Evolutionary conservation across 2,888 invertebrate species (phyloP).

Genomic region (Leucophenga maculata): DNA sequence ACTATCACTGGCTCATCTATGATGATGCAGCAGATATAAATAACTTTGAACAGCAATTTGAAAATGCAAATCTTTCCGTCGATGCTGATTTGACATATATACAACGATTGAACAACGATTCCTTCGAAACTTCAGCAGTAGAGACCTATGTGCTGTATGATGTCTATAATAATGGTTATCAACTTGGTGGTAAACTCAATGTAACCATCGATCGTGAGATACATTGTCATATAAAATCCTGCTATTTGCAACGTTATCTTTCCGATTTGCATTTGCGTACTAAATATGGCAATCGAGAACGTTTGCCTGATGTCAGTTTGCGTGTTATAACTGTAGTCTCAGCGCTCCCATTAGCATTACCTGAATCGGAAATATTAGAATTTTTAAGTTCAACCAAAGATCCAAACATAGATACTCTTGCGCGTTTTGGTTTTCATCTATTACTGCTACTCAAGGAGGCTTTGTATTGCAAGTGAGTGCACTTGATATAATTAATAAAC

Average conservation of each 20-base stretch:
- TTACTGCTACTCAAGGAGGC: constrained; percentile 53
- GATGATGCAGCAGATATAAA: constrained; percentile 37
- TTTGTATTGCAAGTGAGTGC: constrained; percentile 61
- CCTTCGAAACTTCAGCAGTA: neutral
- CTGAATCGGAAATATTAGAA: constrained; percentile 45
- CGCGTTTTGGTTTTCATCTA: constrained; percentile 61
- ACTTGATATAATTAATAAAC: too few species aligned
- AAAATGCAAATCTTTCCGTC: constrained; percentile 57
- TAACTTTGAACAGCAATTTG: constrained; percentile 51
- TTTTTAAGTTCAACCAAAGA: constrained; percentile 54
- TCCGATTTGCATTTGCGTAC: constrained; percentile 53
- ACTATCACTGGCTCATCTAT: constrained; percentile 65
- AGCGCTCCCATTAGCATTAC: constrained; percentile 43
- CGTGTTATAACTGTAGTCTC: constrained; percentile 66
- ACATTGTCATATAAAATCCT: constrained; percentile 44
- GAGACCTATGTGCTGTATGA: constrained; percentile 58
- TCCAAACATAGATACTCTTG: constrained; percentile 54
- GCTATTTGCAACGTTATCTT: constrained; percentile 45
- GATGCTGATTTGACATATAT: constrained; percentile 67
- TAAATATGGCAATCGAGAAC: constrained; percentile 60
- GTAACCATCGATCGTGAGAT: constrained; percentile 59
- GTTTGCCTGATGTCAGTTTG: constrained; percentile 60
- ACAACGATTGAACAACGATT: neutral
- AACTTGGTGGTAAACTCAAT: constrained; percentile 67
- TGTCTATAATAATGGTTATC: constrained; percentile 69